A percentile compares a stretch with the other conserved stretches of the same genome.
phyloP scores from a whole-genome alignment of 2,113 vertebrate genomes.

The Tamias sibiricus region DNA sequence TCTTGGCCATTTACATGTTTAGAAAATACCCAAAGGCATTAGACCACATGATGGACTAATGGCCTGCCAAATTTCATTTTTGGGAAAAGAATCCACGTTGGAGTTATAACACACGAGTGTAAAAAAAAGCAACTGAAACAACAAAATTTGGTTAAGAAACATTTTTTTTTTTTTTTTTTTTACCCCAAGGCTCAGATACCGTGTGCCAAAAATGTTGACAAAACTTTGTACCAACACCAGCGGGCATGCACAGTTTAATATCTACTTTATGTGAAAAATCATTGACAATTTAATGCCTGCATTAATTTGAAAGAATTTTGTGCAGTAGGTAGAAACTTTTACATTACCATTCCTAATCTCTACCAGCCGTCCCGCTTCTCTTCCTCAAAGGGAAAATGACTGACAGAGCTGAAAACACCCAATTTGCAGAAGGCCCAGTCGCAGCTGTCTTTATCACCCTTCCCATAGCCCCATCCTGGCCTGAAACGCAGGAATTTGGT shows the following conservation, averaged over 20 bases:
- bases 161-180: constrained; percentile 81
- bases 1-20: constrained; percentile 86
- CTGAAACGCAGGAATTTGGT: constrained; percentile 80
- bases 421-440: constrained; percentile 61
- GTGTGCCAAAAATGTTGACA: constrained; percentile 84
- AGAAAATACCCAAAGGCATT: constrained; percentile 88
- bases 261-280: constrained; percentile 81
- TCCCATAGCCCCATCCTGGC: constrained; percentile 72
- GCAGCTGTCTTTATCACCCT: constrained; percentile 68
- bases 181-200: constrained; percentile 80
- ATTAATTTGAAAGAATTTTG: constrained; percentile 85
- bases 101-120: constrained; percentile 81
- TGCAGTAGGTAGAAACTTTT: constrained; percentile 83
- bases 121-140: constrained; percentile 87
- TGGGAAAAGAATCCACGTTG: constrained; percentile 78
- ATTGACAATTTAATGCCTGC: constrained; percentile 86
- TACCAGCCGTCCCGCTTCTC: constrained; percentile 82
- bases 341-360: constrained; percentile 87
- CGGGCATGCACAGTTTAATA: constrained; percentile 85
- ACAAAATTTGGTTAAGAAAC: constrained; percentile 87
- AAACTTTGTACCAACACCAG: constrained; percentile 84
- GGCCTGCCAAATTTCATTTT: constrained; percentile 85
- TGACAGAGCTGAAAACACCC: constrained; percentile 76
- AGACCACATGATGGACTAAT: constrained; percentile 86
- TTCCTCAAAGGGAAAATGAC: constrained; percentile 78